Evolutionary conservation across 1,140 invertebrate genomes (phyloP), one percentile per base, ranked within the genome.

Genomic region (Zaprionus davidi): DNA sequence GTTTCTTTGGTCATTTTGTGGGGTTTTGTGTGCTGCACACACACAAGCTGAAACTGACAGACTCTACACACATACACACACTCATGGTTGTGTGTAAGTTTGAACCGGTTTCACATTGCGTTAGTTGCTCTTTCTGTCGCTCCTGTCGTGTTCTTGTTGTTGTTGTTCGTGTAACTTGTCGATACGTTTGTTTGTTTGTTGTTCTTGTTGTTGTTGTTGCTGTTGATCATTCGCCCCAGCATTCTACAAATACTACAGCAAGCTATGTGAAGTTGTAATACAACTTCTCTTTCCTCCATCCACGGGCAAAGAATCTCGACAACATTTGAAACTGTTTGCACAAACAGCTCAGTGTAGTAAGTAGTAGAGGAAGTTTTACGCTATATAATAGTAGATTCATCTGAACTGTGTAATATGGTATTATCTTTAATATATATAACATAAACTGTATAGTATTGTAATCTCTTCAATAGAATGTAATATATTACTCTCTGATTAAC

Each of bases 181-280:
- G 46, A 51, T 51, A 51, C 46, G 46, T 51, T 51, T 51, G 46
- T 74, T 58, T 67, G 68, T 59, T 73, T 36, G 24, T 38, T 15
- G 44, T 44, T 66, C 64, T 28, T 51, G 44, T 34, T 74, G 67
- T 72, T 67, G 51, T 56, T 38, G 44, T 34, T 46, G 51, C 51
- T 44, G 76, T 49, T 72, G 63, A 34, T 56, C 51, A 65, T 71
- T 75, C 65, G 46, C 70, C 64, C 68, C 75, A 59, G 64, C 83
- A 87, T 82, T 86, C 80, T 87, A 87, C 83, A 84, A 87, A 88
- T 87, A 87, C 84, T 87, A 87, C 79, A 78, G 79, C 79, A 83
- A 46, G 78, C 46, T 51, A 51, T 51, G 46, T 51, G 51, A 68
- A 84, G 83, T 81, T 88, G 83, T 87, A 88, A 56, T 87, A 87